Base-by-base conservation (phyloP, 64 coral and sea anemone species). In the Stichodactyla helianthus region DNA sequence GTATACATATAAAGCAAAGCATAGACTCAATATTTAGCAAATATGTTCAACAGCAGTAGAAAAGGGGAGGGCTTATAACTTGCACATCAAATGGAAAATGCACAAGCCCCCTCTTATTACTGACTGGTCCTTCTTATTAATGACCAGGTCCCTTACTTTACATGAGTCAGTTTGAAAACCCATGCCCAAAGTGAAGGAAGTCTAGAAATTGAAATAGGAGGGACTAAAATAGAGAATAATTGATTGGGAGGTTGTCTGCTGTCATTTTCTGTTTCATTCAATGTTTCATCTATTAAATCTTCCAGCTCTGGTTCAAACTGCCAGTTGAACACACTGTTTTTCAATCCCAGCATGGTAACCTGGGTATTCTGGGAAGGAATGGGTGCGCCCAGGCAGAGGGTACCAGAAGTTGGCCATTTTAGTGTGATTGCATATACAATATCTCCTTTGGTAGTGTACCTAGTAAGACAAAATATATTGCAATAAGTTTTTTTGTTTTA, bases 111-210 rank as follows among this genome's bases (percentile, higher is more conserved):
- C 55, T 58, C 55, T 15, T 58, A 86, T 61, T 0, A 58, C 3
- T 58, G 55, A 58, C 8, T 58, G 55, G 9, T 58, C 14, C 55
- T 5, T 58, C 2, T 11, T 58, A 58, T 58, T 58, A 58, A 58
- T 58, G 14, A 11, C 55, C 8, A 58, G 14, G 14, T 58, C 55
- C 55, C 65, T 91, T 65, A 95, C 51, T 68, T 89, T 14, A 95
- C 53, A 60, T 95, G 58, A 5, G 68, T 59, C 25, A 95, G 82
- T 51, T 92, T 88, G 14, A 95, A 86, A 17, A 92, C 90, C 93
- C 93, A 95, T 6, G 93, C 93, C 93, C 89, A 95, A 16, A 70
- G 53, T 77, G 88, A 95, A 23, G 93, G 93, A 10, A 95, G 82
- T 10, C 78, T 71, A 14, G 90, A 92, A 2, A 92, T 60, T 77